Evolutionary conservation across 2,888 invertebrate species (phyloP).

Genomic region (Aphidoletes aphidimyza): DNA sequence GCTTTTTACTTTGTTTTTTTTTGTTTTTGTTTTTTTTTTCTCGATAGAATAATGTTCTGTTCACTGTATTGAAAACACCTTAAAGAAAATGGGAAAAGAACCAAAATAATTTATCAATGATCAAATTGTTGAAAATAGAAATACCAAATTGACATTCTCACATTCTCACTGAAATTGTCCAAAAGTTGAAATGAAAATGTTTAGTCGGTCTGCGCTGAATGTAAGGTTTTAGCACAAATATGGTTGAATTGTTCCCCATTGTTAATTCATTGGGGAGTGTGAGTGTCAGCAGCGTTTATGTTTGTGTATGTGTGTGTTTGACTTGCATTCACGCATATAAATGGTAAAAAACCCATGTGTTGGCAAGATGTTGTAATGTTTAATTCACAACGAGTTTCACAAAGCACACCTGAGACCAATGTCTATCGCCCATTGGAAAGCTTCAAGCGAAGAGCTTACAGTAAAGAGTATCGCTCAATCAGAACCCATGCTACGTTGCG

Average conservation of each 20-base stretch:
- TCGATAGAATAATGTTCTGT: no score
- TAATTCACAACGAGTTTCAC: neutral
- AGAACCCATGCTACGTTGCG: no score
- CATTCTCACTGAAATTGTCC: neutral
- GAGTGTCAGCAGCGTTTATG: neutral
- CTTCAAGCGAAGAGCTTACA: no score
- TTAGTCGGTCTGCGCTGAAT: neutral
- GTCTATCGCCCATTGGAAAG: neutral
- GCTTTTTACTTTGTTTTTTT: no score
- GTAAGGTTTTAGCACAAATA: neutral
- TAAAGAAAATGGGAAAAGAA: no score
- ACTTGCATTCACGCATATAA: no score
- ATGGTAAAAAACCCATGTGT: neutral
- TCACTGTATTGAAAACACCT: no score
- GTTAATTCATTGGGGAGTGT: neutral
- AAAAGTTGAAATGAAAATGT: neutral
- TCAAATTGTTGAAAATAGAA: no score
- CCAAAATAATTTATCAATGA: no score
- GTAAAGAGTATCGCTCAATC: no score
- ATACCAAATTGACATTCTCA: neutral
- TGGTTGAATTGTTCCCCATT: neutral
- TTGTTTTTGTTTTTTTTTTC: no score
- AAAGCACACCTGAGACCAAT: neutral
- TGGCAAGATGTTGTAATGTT: neutral
- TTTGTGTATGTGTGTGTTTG: no score